Percentiles rank a stretch among this genome's conserved stretches.
Conservation (phyloP, 2,113 vertebrate species). For the Phodopus roborovskii region DNA sequence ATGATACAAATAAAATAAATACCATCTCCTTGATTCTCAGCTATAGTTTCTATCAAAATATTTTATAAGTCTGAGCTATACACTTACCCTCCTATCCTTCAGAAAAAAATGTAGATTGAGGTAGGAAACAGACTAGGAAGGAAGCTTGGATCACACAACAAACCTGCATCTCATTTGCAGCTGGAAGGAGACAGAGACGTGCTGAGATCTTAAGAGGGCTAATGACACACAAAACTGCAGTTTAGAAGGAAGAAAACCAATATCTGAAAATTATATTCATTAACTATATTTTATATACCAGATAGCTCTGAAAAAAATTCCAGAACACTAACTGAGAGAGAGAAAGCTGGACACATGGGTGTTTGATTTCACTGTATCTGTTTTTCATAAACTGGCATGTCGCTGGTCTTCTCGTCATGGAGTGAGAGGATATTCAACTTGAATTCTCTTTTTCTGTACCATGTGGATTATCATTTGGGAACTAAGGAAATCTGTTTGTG, state of each 20-base stretch:
- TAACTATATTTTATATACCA: slow-evolving; percentile 14
- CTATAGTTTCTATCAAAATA: background rate
- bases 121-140: background rate
- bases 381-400: slow-evolving; percentile 57
- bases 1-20: background rate
- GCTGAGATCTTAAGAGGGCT: background rate
- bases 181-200: background rate
- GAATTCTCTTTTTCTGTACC: slow-evolving; percentile 50
- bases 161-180: background rate
- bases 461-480: slow-evolving; percentile 8
- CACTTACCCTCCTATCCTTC: background rate
- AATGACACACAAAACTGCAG: background rate
- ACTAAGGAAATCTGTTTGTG: slow-evolving; percentile 59
- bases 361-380: slow-evolving; percentile 22
- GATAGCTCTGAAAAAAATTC: background rate
- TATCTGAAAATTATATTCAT: slow-evolving; percentile 18
- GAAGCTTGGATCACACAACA: background rate
- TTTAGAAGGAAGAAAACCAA: background rate
- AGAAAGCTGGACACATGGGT: background rate
- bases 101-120: background rate
- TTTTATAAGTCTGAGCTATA: rapidly evolving
- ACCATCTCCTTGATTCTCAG: background rate
- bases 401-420: slow-evolving; percentile 19
- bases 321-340: background rate
- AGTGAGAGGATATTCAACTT: background rate